A percentile compares a stretch with the other conserved stretches of the same genome.
Evolutionary conservation across 2,888 invertebrate genomes (phyloP).

Genomic region (Mimachlamys varia): DNA sequence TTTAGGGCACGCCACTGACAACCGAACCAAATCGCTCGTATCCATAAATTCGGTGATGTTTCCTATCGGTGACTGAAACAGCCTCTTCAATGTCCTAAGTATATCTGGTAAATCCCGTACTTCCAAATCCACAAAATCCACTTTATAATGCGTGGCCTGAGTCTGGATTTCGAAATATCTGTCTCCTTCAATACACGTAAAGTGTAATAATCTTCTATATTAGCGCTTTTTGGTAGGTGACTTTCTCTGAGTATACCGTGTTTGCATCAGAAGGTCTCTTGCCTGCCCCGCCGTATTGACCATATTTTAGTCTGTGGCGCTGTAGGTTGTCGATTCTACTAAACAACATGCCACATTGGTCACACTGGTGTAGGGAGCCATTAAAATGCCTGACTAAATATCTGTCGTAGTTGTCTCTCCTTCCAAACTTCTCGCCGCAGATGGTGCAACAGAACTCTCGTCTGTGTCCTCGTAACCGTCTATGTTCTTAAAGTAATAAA

Average conservation of each 20-base stretch:
- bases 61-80: conserved; percentile 40
- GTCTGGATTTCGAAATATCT: conserved; percentile 45
- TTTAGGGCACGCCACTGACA: conserved; percentile 52
- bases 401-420: not conserved
- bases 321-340: conserved; percentile 14
- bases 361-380: not conserved
- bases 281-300: conserved; percentile 37
- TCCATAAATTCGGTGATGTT: conserved; percentile 41
- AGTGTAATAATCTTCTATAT: conserved; percentile 40
- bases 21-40: conserved; percentile 49
- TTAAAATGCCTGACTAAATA: not conserved
- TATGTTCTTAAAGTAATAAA: too few species aligned
- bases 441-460: not conserved
- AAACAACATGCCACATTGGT: conserved; percentile 15
- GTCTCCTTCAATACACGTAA: conserved; percentile 40
- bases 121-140: conserved; percentile 42
- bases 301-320: conserved; percentile 8
- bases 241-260: conserved; percentile 25
- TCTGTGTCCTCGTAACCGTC: not conserved
- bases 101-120: conserved; percentile 42
- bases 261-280: not conserved
- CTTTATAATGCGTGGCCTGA: conserved; percentile 39
- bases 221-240: not conserved
- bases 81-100: conserved; percentile 17
- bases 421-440: not conserved